These are phyloP conservation scores for Hyppa rectilinea DNA, from an alignment of 2,888 invertebrate species.

Conservation along the genomic window DNA sequence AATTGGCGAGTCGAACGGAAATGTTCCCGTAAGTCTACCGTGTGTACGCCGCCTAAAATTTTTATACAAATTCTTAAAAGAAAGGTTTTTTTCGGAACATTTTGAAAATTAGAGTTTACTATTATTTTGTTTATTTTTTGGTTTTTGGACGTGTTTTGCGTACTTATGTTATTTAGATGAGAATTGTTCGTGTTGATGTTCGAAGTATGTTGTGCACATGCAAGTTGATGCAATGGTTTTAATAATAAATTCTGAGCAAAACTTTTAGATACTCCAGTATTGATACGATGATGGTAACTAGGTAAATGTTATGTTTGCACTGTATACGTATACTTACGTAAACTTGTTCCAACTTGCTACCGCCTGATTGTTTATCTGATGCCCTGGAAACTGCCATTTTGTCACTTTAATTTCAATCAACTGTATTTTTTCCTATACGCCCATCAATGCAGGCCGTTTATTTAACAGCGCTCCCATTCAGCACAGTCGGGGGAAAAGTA, in stretches of 20 bases:
- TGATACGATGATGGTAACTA: neutral
- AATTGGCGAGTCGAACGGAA: constrained; percentile 78
- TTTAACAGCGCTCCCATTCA: constrained; percentile 41
- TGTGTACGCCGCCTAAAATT: constrained; percentile 58
- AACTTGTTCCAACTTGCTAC: neutral
- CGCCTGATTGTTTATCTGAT: neutral
- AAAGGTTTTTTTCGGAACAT: constrained; percentile 25
- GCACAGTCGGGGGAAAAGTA: constrained; percentile 56
- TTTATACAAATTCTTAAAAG: constrained; percentile 57
- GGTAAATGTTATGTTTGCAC: neutral
- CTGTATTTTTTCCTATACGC: neutral
- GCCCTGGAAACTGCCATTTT: neutral
- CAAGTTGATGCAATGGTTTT: neutral
- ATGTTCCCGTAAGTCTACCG: constrained; percentile 70
- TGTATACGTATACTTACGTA: no score
- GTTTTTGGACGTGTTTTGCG: constrained; percentile 24
- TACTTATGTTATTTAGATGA: constrained; percentile 4
- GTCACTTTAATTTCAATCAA: neutral
- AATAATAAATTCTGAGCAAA: neutral
- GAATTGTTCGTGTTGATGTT: neutral
- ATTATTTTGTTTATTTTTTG: constrained; percentile 43
- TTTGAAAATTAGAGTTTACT: constrained; percentile 28
- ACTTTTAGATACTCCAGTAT: neutral
- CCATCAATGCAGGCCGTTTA: constrained; percentile 23
- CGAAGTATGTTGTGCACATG: neutral